phyloP scores from a whole-genome alignment of 2,797 vertebrate genomes.

The Phrynocephalus forsythii region DNA sequence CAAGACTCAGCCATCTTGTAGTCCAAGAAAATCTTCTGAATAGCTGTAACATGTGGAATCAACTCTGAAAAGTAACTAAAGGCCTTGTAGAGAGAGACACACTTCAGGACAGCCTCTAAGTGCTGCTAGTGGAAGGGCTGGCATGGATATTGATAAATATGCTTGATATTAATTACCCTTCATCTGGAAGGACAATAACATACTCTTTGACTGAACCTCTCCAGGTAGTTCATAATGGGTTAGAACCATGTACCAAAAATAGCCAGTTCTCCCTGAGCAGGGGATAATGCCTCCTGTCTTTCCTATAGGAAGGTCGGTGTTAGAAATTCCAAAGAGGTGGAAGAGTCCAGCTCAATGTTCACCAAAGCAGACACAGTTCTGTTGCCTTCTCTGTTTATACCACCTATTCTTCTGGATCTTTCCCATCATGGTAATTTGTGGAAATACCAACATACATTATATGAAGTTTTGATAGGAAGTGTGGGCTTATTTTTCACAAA shows the following conservation, averaged over 20 bases:
- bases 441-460: not conserved
- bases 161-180: no score
- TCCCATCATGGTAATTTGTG: not conserved
- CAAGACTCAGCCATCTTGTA: not conserved
- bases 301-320: not conserved
- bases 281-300: not conserved
- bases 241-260: not conserved
- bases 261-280: no score
- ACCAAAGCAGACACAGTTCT: not conserved
- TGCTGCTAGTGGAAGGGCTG: no score
- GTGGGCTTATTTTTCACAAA: no score
- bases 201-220: no score
- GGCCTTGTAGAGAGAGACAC: not conserved
- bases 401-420: not conserved
- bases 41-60: not conserved
- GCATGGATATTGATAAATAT: not conserved
- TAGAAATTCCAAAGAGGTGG: not conserved
- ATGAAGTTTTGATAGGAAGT: not conserved
- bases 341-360: not conserved
- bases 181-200: no score
- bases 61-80: not conserved
- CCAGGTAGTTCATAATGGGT: not conserved
- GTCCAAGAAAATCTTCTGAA: not conserved
- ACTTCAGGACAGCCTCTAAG: not conserved
- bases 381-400: not conserved